Evolutionary conservation across 2,113 vertebrate genomes (phyloP).

Genomic region (Nycticebus coucang): DNA sequence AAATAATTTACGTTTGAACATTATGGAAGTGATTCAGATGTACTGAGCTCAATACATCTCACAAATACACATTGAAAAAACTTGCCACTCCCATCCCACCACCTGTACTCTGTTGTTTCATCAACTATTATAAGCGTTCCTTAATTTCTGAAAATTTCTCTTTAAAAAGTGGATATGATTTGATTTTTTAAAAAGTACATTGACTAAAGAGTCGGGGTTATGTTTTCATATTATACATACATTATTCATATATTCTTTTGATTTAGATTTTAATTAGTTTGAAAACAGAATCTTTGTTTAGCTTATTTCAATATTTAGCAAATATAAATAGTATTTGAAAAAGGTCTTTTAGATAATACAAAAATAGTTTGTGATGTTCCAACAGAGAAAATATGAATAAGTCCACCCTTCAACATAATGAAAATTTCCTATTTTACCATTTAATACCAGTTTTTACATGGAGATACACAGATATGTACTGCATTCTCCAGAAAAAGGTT

Average conservation of each 20-base stretch:
- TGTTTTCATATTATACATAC: not conserved
- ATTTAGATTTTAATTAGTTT: not conserved
- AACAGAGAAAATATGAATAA: not conserved
- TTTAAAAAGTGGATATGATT: not conserved
- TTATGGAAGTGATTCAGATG: not conserved
- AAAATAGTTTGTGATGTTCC: not conserved
- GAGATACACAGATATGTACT: not conserved
- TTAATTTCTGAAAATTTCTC: not conserved
- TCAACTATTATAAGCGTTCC: not conserved
- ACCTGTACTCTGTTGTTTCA: not conserved
- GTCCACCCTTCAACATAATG: not conserved
- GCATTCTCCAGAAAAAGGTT: not conserved
- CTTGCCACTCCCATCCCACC: fast-evolving
- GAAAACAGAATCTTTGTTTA: not conserved
- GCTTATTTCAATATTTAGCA: not conserved
- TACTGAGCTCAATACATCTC: not conserved
- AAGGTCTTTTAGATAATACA: not conserved
- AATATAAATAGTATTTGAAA: not conserved
- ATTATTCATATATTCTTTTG: not conserved
- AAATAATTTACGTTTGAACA: not conserved
- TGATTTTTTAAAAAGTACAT: not conserved
- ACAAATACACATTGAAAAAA: not conserved
- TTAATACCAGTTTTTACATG: not conserved
- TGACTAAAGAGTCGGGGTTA: not conserved
- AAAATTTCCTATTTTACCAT: not conserved